phyloP scores from a whole-genome alignment of 2,797 vertebrate species.

The Pseudomugil gertrudae region DNA sequence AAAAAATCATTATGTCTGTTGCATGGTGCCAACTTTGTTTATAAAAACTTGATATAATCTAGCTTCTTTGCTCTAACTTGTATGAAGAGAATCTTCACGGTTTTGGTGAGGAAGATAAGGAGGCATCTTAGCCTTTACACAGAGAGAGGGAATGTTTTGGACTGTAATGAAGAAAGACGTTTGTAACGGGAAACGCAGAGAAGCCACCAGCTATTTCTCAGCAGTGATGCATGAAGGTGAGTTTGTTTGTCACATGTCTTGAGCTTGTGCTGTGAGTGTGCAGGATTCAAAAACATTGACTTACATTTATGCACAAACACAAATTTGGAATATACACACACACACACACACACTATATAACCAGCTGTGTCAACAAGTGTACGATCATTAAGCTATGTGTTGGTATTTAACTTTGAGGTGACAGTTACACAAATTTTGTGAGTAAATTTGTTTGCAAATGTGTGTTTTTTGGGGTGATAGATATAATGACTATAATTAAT shows the following conservation, averaged over 20 bases:
- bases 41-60: constrained; percentile 54
- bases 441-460: constrained; percentile 39
- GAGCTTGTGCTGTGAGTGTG: constrained; percentile 13
- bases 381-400: constrained; percentile 45
- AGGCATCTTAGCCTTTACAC: neutral
- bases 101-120: constrained; percentile 22
- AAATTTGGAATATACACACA: constrained; percentile 17
- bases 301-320: constrained; percentile 28
- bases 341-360: constrained; percentile 22
- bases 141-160: constrained; percentile 23
- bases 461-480: constrained; percentile 41
- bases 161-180: constrained; percentile 56
- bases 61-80: constrained; percentile 19
- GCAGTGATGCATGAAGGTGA: constrained; percentile 43
- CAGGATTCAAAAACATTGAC: constrained; percentile 7
- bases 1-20: constrained; percentile 42
- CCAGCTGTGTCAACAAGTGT: constrained; percentile 74
- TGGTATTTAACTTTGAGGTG: constrained; percentile 33
- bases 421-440: constrained; percentile 30
- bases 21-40: constrained; percentile 60
- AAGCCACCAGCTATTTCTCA: constrained; percentile 50
- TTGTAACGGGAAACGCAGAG: constrained; percentile 47
- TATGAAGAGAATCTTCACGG: constrained; percentile 39
- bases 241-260: constrained; percentile 48
- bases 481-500: constrained; percentile 71